phyloP scores from a whole-genome alignment of 1,140 invertebrate genomes.

The Onthophagus taurus region DNA sequence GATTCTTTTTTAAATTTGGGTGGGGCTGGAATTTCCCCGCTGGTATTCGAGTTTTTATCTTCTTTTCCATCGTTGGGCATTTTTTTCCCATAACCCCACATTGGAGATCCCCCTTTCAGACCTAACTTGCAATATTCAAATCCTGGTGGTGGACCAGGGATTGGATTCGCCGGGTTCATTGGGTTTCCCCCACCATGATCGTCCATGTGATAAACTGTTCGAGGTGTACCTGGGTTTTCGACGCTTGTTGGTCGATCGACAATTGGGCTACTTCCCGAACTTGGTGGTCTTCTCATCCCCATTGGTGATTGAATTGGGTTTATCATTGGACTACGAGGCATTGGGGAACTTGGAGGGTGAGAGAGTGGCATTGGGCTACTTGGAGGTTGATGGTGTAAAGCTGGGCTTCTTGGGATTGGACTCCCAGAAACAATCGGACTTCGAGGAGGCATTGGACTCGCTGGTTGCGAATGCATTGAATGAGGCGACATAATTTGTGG shows the following conservation, averaged over 20 bases:
- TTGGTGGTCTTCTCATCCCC: slow-evolving; percentile 45
- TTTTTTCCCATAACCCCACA: slow-evolving; percentile 47
- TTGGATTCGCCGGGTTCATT: slow-evolving; percentile 14
- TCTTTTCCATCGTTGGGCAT: slow-evolving; percentile 21
- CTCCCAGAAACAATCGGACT: slow-evolving; percentile 40
- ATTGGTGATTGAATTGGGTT: slow-evolving; percentile 41
- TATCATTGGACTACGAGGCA: slow-evolving; percentile 45
- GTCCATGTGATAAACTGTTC: slow-evolving; percentile 31
- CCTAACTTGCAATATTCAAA: slow-evolving; percentile 51
- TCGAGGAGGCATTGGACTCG: slow-evolving; percentile 39
- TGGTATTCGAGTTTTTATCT: slow-evolving; percentile 22
- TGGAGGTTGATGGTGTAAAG: slow-evolving; percentile 44
- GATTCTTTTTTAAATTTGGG: slow-evolving; percentile 37
- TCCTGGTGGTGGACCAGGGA: slow-evolving; percentile 19
- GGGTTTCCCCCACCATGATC: slow-evolving; percentile 19
- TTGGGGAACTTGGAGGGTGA: slow-evolving; percentile 44
- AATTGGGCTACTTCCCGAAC: slow-evolving; percentile 43
- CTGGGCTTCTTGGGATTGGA: slow-evolving; percentile 54
- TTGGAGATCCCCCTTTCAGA: slow-evolving; percentile 61
- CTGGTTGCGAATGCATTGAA: slow-evolving; percentile 45
- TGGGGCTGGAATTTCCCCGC: slow-evolving; percentile 15
- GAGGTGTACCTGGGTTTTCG: slow-evolving; percentile 47
- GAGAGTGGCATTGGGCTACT: slow-evolving; percentile 45
- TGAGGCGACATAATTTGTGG: slow-evolving; percentile 44
- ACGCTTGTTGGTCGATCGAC: slow-evolving; percentile 47